These are phyloP conservation scores for Pissodes strobi DNA, from an alignment of 1,140 invertebrate species.

Conservation along the genomic window DNA sequence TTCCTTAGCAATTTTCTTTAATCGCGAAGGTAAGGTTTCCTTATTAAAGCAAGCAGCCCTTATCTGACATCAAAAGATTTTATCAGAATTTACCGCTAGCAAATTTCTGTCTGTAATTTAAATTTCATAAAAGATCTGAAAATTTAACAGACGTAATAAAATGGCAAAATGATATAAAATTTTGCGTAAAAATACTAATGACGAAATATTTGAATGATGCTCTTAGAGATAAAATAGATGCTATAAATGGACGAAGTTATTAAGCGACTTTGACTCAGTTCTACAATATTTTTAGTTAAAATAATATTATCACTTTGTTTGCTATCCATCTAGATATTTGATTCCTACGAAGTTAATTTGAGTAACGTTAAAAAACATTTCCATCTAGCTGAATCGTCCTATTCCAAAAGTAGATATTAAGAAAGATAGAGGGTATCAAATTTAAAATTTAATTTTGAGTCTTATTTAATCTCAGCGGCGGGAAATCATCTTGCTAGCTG, in stretches of 20 bases:
- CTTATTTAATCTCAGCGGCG: too few relatives aligned
- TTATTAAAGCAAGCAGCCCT: too few relatives aligned
- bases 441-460: too few relatives aligned
- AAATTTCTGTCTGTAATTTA: conserved; percentile 5
- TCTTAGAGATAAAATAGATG: background rate
- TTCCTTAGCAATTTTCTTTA: background rate
- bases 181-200: conserved; percentile 9
- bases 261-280: background rate
- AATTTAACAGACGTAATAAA: conserved; percentile 14
- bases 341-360: too few relatives aligned
- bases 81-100: background rate
- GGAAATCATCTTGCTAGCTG: too few relatives aligned
- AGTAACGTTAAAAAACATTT: too few relatives aligned
- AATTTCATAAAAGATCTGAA: conserved; percentile 15
- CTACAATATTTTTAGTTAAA: background rate
- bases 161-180: background rate
- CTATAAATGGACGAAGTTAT: background rate
- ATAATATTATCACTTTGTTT: too few relatives aligned
- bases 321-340: too few relatives aligned
- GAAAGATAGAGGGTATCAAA: too few relatives aligned
- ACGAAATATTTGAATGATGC: background rate
- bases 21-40: background rate
- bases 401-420: too few relatives aligned
- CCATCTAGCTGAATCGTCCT: too few relatives aligned
- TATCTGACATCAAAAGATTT: background rate